Evolutionary conservation across 1,140 invertebrate species (phyloP).

Genomic region (Phthorimaea operculella): DNA sequence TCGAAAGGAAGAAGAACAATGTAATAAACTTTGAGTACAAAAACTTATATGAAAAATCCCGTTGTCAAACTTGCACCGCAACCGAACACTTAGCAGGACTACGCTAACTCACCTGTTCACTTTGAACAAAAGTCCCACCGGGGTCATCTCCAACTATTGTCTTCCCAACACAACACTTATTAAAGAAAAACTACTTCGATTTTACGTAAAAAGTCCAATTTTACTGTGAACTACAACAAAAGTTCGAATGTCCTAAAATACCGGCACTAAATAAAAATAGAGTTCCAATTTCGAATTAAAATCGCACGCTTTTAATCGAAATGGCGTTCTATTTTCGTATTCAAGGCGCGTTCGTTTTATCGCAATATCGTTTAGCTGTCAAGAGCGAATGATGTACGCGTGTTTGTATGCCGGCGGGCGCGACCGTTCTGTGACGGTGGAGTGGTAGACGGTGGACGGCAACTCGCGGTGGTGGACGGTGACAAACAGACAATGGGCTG

Average conservation of each 20-base stretch:
- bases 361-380: too few relatives aligned
- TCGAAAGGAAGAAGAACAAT: too few relatives aligned
- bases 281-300: constrained; percentile 1
- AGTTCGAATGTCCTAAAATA: not conserved
- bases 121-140: constrained; percentile 65
- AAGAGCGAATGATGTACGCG: constrained; percentile 19
- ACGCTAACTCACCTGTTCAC: constrained; percentile 57
- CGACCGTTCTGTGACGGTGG: constrained; percentile 33
- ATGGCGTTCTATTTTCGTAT: not conserved
- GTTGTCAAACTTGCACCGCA: not conserved
- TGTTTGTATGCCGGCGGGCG: constrained; percentile 40
- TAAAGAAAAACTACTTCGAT: not conserved
- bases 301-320: not conserved
- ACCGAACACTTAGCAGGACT: constrained; percentile 11
- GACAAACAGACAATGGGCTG: constrained; percentile 46
- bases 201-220: not conserved
- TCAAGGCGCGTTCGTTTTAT: too few relatives aligned
- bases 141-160: constrained; percentile 44
- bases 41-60: not conserved
- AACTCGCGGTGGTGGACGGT: constrained; percentile 14
- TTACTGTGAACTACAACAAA: not conserved
- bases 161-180: not conserved
- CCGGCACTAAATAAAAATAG: not conserved
- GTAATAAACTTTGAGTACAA: too few relatives aligned
- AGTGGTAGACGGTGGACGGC: constrained; percentile 6